These are phyloP conservation scores for Danaus chrysippus DNA, from an alignment of 2,888 invertebrate genomes.

Conservation along the genomic window DNA sequence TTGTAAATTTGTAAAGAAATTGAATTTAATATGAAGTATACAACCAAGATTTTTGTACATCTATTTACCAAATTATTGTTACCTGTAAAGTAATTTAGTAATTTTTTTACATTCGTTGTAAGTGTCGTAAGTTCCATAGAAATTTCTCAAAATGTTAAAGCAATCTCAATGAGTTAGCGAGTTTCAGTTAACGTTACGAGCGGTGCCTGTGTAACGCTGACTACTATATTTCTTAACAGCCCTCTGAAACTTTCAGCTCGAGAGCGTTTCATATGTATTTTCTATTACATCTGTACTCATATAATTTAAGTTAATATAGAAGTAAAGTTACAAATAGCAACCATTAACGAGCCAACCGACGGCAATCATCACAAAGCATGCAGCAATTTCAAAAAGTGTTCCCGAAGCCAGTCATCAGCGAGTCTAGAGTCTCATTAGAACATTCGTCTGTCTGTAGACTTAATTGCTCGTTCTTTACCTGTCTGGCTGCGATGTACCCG, in stretches of 20 bases:
- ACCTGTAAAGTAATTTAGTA: no score
- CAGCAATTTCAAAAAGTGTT: not conserved
- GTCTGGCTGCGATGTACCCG: slow-evolving; percentile 11
- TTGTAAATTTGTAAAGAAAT: no score
- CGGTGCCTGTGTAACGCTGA: slow-evolving; percentile 19
- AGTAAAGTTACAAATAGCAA: no score
- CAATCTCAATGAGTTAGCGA: slow-evolving; percentile 12
- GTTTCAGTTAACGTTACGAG: slow-evolving; percentile 20
- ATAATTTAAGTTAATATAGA: no score
- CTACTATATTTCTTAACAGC: slow-evolving; percentile 15
- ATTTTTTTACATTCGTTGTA: not conserved
- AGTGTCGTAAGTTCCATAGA: not conserved
- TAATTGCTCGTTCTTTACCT: slow-evolving; percentile 23
- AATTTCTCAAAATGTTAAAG: slow-evolving; percentile 7
- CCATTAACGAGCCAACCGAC: no score
- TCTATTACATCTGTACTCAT: not conserved
- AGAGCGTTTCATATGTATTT: not conserved
- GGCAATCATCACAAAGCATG: not conserved
- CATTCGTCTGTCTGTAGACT: slow-evolving; percentile 17
- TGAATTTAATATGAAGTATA: no score
- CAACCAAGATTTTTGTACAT: no score
- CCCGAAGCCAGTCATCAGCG: slow-evolving; percentile 8
- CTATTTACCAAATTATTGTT: no score
- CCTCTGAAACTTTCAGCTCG: slow-evolving; percentile 19
- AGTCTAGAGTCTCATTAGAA: slow-evolving; percentile 19